Conservation (phyloP, 2,113 vertebrate genomes). For the Neotoma lepida region DNA sequence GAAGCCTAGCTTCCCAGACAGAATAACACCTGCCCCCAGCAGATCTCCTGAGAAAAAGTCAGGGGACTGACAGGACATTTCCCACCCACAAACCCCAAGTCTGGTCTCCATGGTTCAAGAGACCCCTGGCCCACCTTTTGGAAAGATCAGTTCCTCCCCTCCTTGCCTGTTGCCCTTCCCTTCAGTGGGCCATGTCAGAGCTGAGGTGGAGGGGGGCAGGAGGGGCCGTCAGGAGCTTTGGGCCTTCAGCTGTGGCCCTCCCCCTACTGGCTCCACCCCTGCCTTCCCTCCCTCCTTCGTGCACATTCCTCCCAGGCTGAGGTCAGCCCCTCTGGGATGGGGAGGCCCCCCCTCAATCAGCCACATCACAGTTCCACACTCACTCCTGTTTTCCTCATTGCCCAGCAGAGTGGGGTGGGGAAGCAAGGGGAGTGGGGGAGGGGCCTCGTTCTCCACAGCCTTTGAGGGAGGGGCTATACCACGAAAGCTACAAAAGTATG, state of each 20-base stretch:
- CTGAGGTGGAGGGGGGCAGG: conserved; percentile 61
- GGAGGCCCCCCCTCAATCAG: conserved; percentile 53
- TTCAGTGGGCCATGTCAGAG: conserved; percentile 63
- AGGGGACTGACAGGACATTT: not conserved
- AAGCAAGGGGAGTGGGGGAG: not conserved
- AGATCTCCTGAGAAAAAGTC: not conserved
- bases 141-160: conserved; percentile 70
- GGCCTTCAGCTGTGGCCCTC: conserved; percentile 57
- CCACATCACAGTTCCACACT: conserved; percentile 79
- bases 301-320: conserved; percentile 80
- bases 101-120: not conserved
- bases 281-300: conserved; percentile 64
- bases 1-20: not conserved
- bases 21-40: not conserved
- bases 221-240: conserved; percentile 32
- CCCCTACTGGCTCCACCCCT: conserved; percentile 61
- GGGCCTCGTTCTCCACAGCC: not conserved
- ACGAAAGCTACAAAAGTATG: not conserved
- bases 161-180: conserved; percentile 53
- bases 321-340: conserved; percentile 79
- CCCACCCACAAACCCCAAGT: not conserved
- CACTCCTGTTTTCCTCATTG: conserved; percentile 80
- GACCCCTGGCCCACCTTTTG: conserved; percentile 67
- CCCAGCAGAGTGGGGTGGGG: conserved; percentile 34
- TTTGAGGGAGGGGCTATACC: not conserved